These are phyloP conservation scores for Lepidocyrtinus sp. DNA, from an alignment of 2,888 invertebrate species.

Conservation along the genomic window DNA sequence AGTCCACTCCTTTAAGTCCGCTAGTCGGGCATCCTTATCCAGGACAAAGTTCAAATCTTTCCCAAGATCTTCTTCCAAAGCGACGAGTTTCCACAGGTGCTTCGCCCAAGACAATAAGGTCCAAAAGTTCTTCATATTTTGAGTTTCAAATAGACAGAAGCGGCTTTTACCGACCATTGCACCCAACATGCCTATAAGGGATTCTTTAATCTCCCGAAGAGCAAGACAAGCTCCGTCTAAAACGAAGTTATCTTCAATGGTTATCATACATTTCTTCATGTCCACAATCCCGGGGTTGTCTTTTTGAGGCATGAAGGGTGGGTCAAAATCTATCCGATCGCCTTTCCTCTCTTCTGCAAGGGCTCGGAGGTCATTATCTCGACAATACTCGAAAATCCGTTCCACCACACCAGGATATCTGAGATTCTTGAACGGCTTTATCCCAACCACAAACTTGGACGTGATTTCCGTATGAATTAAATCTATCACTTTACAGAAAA, in stretches of 20 bases:
- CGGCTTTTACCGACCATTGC: slow-evolving; percentile 17
- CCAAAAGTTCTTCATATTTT: slow-evolving; percentile 30
- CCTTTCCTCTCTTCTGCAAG: too few relatives aligned
- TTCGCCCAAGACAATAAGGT: slow-evolving; percentile 31
- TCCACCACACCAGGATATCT: too few relatives aligned
- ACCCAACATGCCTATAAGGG: slow-evolving; percentile 18
- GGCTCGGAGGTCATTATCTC: too few relatives aligned
- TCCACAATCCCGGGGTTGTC: background rate
- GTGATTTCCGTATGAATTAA: slow-evolving; percentile 37
- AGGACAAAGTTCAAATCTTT: background rate
- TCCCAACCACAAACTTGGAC: slow-evolving; percentile 21
- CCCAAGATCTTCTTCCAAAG: slow-evolving; percentile 45
- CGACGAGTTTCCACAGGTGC: slow-evolving; percentile 40
- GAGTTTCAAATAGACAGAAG: slow-evolving; percentile 41
- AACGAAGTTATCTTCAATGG: slow-evolving; percentile 21
- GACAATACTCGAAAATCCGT: too few relatives aligned
- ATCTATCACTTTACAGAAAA: background rate
- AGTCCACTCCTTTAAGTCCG: slow-evolving; percentile 48
- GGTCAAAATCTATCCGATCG: background rate
- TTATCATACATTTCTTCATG: background rate
- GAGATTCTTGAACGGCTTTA: too few relatives aligned
- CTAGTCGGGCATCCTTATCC: slow-evolving; percentile 17
- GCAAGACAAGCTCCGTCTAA: slow-evolving; percentile 36
- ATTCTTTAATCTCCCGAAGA: slow-evolving; percentile 20
- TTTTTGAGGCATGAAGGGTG: background rate